Base-by-base conservation (phyloP, 2,888 invertebrate species). In the Nezara viridula region DNA sequence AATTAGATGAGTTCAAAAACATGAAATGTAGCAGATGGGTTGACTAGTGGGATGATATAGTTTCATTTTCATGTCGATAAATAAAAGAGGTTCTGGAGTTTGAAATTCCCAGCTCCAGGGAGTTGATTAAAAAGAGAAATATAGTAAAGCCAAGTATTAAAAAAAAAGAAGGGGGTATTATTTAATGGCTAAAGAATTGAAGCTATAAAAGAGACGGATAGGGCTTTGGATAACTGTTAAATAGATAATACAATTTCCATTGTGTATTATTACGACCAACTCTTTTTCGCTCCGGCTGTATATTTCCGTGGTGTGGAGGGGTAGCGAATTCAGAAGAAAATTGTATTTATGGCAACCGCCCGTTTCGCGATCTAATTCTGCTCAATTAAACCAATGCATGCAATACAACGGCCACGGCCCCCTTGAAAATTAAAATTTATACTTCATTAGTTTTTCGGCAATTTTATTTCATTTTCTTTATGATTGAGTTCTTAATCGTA, bases 281-380 rank as follows among this genome's bases (percentile, higher is more conserved):
- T 55, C 40, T 55, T 55, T 37, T 47, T 50, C 32, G 21, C 32
- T 27, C 37, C 52, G 27, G 16, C 37, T 47, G 86, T 52, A 27
- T 86, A 12, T 50, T 52, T 24, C 27, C 49, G n/a, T 21, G 19
- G 47, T 37, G 49, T n/a, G 86, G 1, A n/a, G 85, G 85, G 27
- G 52, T 0, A 85, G 86, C 86, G 50, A 86, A 86, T 86, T 47
- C 52, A n/a, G 86, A 86, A 52, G 86, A 27, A 86, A 86, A 86
- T 86, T 86, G 50, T 86, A 50, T 86, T 86, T 86, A 86, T 86
- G 86, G 52, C 16, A 52, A 86, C 86, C 86, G 37, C 86, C 21
- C 37, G 50, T 4, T 49, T 37, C 21, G 50, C n/a, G 49, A 86
- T 86, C 86, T 86, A 86, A 86, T 86, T 86, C 32, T 86, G 52